Evolutionary conservation across 2,113 vertebrate species (phyloP).

Genomic region (Ciconia maguari): DNA sequence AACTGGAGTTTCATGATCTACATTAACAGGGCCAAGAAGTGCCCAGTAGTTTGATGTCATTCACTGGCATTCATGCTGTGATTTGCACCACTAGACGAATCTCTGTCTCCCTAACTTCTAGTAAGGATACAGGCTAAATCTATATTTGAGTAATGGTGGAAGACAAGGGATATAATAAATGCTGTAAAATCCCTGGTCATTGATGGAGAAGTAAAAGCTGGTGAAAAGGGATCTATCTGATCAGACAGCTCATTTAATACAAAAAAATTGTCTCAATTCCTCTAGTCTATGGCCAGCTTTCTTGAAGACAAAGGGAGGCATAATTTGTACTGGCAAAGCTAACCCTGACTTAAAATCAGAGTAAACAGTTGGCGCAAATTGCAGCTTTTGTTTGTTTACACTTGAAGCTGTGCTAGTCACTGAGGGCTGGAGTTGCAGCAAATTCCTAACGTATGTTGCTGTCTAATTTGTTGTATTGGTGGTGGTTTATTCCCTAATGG

Average conservation of each 20-base stretch:
- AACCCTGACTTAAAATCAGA: slow-evolving; percentile 27
- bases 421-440: background rate
- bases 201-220: background rate
- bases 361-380: background rate
- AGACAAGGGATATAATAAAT: background rate
- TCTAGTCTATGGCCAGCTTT: background rate
- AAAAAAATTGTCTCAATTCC: background rate
- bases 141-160: background rate
- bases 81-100: background rate
- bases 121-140: background rate
- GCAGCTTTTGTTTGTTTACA: slow-evolving; percentile 57
- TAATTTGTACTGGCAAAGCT: slow-evolving; percentile 35
- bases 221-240: background rate
- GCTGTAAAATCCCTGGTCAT: background rate
- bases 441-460: background rate
- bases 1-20: background rate
- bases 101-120: background rate
- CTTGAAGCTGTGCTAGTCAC: slow-evolving; percentile 33
- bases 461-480: background rate
- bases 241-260: background rate
- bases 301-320: slow-evolving; percentile 33
- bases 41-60: background rate
- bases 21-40: background rate
- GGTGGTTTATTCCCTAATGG: background rate
- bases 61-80: background rate